A percentile compares a stretch with the other conserved stretches of the same genome.
These are phyloP conservation scores for Drosophila quadrilineata DNA, from an alignment of 1,140 invertebrate genomes.

Conservation along the genomic window DNA sequence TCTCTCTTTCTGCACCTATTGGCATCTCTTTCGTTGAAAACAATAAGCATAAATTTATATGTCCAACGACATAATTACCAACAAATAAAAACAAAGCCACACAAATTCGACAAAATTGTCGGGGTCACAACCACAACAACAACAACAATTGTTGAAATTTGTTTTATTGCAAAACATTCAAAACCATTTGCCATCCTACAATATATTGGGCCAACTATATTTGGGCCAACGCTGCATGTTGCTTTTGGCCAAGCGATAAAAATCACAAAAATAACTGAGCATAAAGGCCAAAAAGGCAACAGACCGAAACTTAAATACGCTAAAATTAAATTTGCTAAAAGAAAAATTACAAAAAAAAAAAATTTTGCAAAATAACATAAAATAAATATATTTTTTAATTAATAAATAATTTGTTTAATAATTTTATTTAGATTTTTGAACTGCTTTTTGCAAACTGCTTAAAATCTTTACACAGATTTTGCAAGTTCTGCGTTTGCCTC, in stretches of 20 bases:
- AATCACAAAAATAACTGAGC: conserved; percentile 54
- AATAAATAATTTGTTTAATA: no score
- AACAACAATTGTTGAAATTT: conserved; percentile 63
- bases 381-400: no score
- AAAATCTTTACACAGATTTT: no score
- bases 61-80: conserved; percentile 57
- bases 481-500: no score
- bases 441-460: no score
- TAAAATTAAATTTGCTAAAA: not conserved
- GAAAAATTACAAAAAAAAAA: not conserved
- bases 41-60: conserved; percentile 47
- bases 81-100: conserved; percentile 30
- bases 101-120: not conserved
- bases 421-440: no score
- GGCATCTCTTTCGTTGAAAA: conserved; percentile 3
- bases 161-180: conserved; percentile 76
- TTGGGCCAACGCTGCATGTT: conserved; percentile 20
- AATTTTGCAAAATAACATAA: not conserved
- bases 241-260: conserved; percentile 54
- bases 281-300: not conserved
- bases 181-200: conserved; percentile 69
- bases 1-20: not conserved
- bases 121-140: conserved; percentile 29
- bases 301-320: conserved; percentile 30
- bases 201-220: conserved; percentile 52